Evolutionary conservation across 2,113 vertebrate genomes (phyloP).

Genomic region (Malurus alboscapulatus): DNA sequence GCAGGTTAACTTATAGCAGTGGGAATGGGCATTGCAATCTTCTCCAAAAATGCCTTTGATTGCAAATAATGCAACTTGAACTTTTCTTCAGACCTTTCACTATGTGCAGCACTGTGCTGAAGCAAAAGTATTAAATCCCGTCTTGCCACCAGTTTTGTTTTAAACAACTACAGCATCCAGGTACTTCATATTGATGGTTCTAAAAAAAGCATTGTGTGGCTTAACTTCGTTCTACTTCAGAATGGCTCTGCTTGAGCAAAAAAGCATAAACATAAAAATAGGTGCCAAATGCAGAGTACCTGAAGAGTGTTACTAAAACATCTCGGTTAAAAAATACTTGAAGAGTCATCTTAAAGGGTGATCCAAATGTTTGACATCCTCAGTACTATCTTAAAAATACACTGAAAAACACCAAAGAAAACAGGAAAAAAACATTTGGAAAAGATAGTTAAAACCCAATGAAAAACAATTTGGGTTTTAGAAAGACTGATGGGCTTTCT

Average conservation of each 20-base stretch:
- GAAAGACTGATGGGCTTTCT: not conserved
- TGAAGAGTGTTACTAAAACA: not conserved
- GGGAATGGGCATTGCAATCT: not conserved
- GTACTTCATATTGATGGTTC: not conserved
- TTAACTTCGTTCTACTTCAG: not conserved
- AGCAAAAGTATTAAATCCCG: not conserved
- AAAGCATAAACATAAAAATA: not conserved
- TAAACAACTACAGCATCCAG: not conserved
- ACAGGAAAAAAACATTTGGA: not conserved
- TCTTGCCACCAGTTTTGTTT: not conserved
- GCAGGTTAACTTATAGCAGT: not conserved
- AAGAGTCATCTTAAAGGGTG: not conserved
- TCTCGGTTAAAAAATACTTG: not conserved
- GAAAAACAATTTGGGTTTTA: not conserved
- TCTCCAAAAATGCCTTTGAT: not conserved
- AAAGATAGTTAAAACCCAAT: not conserved
- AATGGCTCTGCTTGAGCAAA: not conserved
- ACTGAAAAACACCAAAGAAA: not conserved
- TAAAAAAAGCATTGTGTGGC: not conserved
- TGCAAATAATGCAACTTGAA: not conserved
- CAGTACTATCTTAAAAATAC: not conserved
- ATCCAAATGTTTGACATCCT: not conserved
- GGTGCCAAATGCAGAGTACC: not conserved
- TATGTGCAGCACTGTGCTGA: not conserved
- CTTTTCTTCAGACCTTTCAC: not conserved